Percentiles rank a stretch among this genome's conserved stretches.
These are phyloP conservation scores for Plebejus anna DNA, from an alignment of 2,888 invertebrate genomes.

Conservation along the genomic window DNA sequence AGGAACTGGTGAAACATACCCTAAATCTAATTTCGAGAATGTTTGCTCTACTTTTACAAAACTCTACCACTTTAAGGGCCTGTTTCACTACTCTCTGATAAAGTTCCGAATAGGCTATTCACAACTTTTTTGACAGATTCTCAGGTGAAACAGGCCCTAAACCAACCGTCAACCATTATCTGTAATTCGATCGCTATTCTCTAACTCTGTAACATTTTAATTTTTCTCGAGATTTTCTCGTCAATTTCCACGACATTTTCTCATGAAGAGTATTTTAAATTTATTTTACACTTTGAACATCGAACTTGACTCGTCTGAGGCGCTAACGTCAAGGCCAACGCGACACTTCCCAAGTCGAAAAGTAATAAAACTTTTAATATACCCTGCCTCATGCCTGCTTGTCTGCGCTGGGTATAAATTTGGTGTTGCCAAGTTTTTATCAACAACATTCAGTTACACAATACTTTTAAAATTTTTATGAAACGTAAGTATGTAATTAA, in stretches of 20 bases:
- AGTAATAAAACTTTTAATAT: constrained; percentile 20
- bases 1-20: too few species aligned
- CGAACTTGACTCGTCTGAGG: constrained; percentile 18
- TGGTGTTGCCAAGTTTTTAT: neutral
- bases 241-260: neutral
- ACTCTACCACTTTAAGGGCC: too few species aligned
- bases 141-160: too few species aligned
- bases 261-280: neutral
- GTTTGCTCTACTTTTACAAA: too few species aligned
- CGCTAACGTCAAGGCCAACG: constrained; percentile 15
- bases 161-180: too few species aligned
- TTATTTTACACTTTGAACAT: constrained; percentile 4
- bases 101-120: too few species aligned
- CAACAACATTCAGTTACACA: neutral
- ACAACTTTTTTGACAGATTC: too few species aligned
- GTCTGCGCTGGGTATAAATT: constrained; percentile 12
- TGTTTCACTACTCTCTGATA: too few species aligned
- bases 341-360: constrained; percentile 15
- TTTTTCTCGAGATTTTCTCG: neutral
- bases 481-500: neutral
- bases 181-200: neutral
- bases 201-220: neutral
- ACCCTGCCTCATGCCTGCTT: constrained; percentile 17
- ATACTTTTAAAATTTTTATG: neutral
- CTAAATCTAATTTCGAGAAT: too few species aligned